Conservation (phyloP, 2,888 invertebrate species). For the Drosophila greeni region DNA sequence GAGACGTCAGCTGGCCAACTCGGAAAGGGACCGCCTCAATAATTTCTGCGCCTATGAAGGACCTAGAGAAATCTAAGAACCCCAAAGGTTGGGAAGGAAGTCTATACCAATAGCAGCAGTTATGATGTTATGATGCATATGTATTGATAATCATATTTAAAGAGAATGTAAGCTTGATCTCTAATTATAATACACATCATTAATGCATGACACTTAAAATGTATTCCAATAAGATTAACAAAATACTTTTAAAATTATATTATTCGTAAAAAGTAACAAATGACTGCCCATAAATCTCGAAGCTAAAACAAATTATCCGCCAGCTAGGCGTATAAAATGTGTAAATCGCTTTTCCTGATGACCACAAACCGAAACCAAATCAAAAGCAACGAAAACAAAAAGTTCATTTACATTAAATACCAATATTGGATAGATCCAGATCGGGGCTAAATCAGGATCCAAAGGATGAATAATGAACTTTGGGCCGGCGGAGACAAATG, state of each 20-base stretch:
- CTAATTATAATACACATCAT: too few relatives aligned
- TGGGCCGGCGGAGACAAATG: conserved; percentile 63
- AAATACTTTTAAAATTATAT: too few relatives aligned
- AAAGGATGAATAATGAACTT: conserved; percentile 68
- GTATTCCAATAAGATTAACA: neutral
- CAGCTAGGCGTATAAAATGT: conserved; percentile 31
- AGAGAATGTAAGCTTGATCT: too few relatives aligned
- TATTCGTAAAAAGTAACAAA: neutral
- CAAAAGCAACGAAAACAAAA: conserved; percentile 34
- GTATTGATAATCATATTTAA: too few relatives aligned
- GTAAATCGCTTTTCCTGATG: conserved; percentile 24
- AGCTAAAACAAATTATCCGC: conserved; percentile 50
- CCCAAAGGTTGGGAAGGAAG: neutral
- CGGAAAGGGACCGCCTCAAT: conserved; percentile 15
- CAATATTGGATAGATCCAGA: conserved; percentile 18
- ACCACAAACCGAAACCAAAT: conserved; percentile 41
- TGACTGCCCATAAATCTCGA: conserved; percentile 14
- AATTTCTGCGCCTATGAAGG: conserved; percentile 22
- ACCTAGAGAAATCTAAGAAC: conserved; percentile 13
- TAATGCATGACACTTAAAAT: neutral
- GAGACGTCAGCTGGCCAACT: conserved; percentile 40
- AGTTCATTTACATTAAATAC: conserved; percentile 62
- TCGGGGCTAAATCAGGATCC: conserved; percentile 20
- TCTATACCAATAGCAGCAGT: neutral
- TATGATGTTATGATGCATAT: too few relatives aligned